A percentile compares a stretch with the other conserved stretches of the same genome.
Conservation (phyloP, 2,888 invertebrate species). For the Andricus quercusramuli region DNA sequence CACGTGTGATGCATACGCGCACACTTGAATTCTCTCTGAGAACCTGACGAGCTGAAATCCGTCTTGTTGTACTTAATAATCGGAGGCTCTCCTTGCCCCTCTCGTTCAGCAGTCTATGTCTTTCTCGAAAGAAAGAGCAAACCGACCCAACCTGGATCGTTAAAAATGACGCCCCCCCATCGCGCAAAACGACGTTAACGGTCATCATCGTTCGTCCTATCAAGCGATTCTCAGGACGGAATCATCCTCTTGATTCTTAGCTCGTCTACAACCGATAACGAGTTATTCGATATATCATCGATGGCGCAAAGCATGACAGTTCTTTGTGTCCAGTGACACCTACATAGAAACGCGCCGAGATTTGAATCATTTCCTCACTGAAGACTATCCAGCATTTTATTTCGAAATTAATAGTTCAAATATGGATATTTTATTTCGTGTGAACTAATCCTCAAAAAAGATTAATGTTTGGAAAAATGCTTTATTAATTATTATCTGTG, state of each 20-base stretch:
- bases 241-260: conserved; percentile 25
- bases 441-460: neutral
- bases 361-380: neutral
- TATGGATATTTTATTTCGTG: neutral
- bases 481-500: too few relatives aligned
- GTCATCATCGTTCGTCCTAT: conserved; percentile 23
- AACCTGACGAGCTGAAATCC: conserved; percentile 35
- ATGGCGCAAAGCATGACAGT: conserved; percentile 15
- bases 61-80: conserved; percentile 36
- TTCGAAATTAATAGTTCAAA: neutral
- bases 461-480: too few relatives aligned
- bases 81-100: conserved; percentile 42
- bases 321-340: conserved; percentile 25
- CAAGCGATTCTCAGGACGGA: conserved; percentile 14
- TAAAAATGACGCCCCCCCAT: conserved; percentile 40
- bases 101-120: conserved; percentile 25
- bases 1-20: conserved; percentile 34
- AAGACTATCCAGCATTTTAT: neutral
- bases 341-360: neutral
- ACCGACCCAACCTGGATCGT: conserved; percentile 23
- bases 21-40: conserved; percentile 11
- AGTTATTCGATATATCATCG: conserved; percentile 30
- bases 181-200: conserved; percentile 23
- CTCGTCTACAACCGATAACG: conserved; percentile 16
- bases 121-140: conserved; percentile 20